phyloP scores from a whole-genome alignment of 2,797 vertebrate genomes.

The Eptatretus atami region DNA sequence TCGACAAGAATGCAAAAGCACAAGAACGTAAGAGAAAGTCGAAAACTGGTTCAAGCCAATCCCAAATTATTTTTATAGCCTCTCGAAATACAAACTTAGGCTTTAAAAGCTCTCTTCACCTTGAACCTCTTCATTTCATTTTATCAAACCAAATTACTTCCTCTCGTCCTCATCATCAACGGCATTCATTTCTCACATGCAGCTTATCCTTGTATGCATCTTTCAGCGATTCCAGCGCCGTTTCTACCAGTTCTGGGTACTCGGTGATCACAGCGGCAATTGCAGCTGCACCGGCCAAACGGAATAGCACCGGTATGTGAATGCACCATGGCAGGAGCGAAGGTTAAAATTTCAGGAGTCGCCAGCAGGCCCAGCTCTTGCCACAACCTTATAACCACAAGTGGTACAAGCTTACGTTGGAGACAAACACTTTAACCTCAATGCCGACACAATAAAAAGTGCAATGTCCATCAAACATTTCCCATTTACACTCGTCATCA shows the following conservation, averaged over 20 bases:
- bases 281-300: constrained; percentile 50
- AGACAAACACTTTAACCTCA: no score
- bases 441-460: no score
- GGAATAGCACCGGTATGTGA: constrained; percentile 56
- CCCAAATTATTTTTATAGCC: no score
- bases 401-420: no score
- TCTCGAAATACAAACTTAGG: no score
- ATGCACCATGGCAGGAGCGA: constrained; percentile 59
- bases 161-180: background rate
- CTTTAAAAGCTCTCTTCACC: background rate
- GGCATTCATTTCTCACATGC: constrained; percentile 29
- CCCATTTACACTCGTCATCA: no score
- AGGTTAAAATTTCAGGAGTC: constrained; percentile 51
- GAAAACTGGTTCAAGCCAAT: no score
- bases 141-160: no score
- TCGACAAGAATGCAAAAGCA: constrained; percentile 8
- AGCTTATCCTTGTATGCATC: constrained; percentile 84
- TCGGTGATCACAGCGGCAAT: constrained; percentile 48
- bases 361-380: constrained; percentile 40
- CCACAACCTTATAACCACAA: constrained; percentile 31
- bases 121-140: background rate
- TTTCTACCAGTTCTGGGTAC: constrained; percentile 36
- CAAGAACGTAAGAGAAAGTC: no score
- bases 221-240: constrained; percentile 47
- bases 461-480: no score